Base-by-base conservation (phyloP, 2,888 invertebrate genomes). In the Hemistola chrysoprasaria region DNA sequence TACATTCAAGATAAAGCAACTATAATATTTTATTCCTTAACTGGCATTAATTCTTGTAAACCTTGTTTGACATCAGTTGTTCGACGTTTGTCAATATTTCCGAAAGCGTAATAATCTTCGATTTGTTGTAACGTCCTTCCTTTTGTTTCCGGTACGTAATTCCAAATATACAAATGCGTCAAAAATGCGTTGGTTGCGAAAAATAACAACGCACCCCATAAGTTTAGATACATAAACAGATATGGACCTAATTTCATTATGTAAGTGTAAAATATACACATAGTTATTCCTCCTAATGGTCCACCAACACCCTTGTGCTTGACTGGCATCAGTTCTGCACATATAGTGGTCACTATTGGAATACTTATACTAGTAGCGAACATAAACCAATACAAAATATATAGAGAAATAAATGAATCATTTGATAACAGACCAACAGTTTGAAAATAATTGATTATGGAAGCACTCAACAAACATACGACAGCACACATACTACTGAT, bases 251-350 rank as follows among this genome's bases (percentile, higher is more conserved):
- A 8, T 27, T 39, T 39, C 9, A 30, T 8, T 1, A 31, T 8
- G 6, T 29, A 25, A 1, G 40, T 9, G 11, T 30, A 20, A 3
- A 40, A 11, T 11, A 24, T 6, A 16, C 29, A 29, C 7, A 11
- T 8, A 4, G 11, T 23, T 20, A 38, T 22, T 2, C 38, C 30
- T 7, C 27, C 32, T 5, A 41, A 2, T 2, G 38, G 34, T 5
- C 46, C 41, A 20, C 46, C 41, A 20, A 47, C 6, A 8, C 46
- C 37, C 10, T 37, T 41, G 9, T 47, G 38, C 21, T 41, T 47
- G 1, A 47, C 38, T 8, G 46, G 46, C 35, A 40, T 35, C 21
- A 40, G 11, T 8, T 34, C 34, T 6, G 28, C 9, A 6, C 11
- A 2, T 4, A 16, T 16, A 2, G 16, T 16, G 3, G 16, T 2